phyloP scores from a whole-genome alignment of 2,113 vertebrate genomes.

The Solea senegalensis region DNA sequence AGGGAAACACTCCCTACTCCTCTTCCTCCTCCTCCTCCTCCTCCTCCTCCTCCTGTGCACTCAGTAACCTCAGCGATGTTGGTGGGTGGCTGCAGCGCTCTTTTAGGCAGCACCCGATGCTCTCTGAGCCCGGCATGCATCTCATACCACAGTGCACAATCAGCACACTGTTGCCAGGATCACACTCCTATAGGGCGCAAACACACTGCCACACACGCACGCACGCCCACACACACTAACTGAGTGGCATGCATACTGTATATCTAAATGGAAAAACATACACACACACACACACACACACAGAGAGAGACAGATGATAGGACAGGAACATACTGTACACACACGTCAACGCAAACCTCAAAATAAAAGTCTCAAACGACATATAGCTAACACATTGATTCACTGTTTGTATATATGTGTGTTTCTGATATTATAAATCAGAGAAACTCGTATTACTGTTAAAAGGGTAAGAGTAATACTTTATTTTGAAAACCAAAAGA shows the following conservation, averaged over 20 bases:
- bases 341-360: not conserved
- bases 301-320: not conserved
- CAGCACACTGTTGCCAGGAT: constrained; percentile 63
- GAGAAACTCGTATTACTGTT: too few relatives aligned
- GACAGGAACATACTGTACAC: not conserved
- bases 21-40: constrained; percentile 20
- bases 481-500: too few relatives aligned
- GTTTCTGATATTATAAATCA: too few relatives aligned
- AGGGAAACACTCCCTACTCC: constrained; percentile 54
- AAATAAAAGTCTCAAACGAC: not conserved
- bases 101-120: constrained; percentile 40
- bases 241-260: not conserved
- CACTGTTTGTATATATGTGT: too few relatives aligned
- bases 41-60: constrained; percentile 55
- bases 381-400: too few relatives aligned
- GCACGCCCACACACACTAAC: constrained; percentile 1
- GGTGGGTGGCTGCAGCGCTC: constrained; percentile 61
- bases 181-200: constrained; percentile 37
- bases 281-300: not conserved
- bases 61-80: constrained; percentile 66
- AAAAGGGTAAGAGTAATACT: too few relatives aligned
- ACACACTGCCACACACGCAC: constrained; percentile 38
- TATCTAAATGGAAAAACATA: not conserved
- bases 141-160: constrained; percentile 74
- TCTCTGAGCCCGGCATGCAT: constrained; percentile 57